A percentile compares a stretch with the other conserved stretches of the same genome.
Conservation (phyloP, 2,797 vertebrate species). For the Sebastes iracundus region DNA sequence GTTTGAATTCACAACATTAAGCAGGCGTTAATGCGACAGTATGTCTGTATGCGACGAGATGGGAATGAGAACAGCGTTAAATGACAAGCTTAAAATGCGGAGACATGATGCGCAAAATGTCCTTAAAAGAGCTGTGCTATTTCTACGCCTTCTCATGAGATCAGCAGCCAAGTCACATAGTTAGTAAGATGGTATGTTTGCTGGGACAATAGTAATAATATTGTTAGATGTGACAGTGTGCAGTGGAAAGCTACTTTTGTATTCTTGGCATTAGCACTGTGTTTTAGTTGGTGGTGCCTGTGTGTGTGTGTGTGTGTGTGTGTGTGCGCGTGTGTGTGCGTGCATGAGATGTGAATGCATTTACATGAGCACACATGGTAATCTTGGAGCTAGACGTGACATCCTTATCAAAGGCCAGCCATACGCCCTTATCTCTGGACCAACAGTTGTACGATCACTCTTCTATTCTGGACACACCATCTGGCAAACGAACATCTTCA, state of each 20-base stretch:
- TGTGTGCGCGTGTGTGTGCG: neutral
- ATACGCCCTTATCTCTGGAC: conserved; percentile 39
- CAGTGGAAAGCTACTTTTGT: neutral
- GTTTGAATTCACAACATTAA: neutral
- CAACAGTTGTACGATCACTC: conserved; percentile 14
- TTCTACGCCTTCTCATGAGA: neutral
- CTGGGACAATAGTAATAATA: neutral
- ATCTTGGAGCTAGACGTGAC: conserved; percentile 20
- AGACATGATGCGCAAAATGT: neutral
- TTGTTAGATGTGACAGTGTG: conserved; percentile 5
- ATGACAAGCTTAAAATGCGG: neutral
- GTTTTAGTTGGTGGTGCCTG: neutral
- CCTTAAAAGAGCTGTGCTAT: neutral
- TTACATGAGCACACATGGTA: conserved; percentile 33
- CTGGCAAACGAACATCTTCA: conserved; percentile 60
- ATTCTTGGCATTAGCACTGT: neutral
- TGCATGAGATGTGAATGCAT: neutral
- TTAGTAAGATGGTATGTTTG: neutral
- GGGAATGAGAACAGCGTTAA: no score
- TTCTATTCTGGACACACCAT: conserved; percentile 52
- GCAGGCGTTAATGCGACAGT: neutral
- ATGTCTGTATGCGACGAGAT: neutral
- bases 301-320: neutral
- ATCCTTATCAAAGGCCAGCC: conserved; percentile 34
- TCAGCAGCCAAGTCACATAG: neutral